Evolutionary conservation across 2,888 invertebrate species (phyloP).

Genomic region (Lycophotia porphyrea): DNA sequence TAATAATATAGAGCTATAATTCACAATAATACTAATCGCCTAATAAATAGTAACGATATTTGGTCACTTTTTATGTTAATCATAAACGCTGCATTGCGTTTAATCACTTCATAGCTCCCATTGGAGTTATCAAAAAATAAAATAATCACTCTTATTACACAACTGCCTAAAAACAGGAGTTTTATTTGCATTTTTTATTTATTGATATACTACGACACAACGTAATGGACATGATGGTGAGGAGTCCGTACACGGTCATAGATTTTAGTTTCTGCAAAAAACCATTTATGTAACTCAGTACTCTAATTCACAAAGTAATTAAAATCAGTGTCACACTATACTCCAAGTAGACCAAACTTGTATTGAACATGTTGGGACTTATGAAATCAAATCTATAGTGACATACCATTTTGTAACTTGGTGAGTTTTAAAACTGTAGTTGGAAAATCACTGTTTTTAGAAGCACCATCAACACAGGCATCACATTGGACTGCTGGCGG

Average conservation of each 20-base stretch:
- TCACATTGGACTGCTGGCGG: background rate
- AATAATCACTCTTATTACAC: background rate
- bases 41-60: background rate
- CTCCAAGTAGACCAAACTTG: background rate
- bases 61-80: background rate
- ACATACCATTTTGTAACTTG: background rate
- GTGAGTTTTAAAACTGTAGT: background rate
- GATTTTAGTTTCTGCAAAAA: background rate
- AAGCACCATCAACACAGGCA: background rate
- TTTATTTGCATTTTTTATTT: no score
- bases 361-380: background rate
- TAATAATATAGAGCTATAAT: background rate
- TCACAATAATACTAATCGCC: constrained; percentile 19
- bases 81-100: background rate
- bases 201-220: no score
- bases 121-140: background rate
- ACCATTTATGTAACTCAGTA: background rate
- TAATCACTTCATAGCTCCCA: background rate
- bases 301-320: background rate
- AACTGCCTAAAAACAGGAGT: no score
- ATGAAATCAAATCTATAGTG: background rate
- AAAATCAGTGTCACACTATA: background rate
- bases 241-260: background rate
- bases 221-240: background rate
- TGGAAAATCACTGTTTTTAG: background rate